phyloP scores from a whole-genome alignment of 2,113 vertebrate species.

The Cottus gobio region DNA sequence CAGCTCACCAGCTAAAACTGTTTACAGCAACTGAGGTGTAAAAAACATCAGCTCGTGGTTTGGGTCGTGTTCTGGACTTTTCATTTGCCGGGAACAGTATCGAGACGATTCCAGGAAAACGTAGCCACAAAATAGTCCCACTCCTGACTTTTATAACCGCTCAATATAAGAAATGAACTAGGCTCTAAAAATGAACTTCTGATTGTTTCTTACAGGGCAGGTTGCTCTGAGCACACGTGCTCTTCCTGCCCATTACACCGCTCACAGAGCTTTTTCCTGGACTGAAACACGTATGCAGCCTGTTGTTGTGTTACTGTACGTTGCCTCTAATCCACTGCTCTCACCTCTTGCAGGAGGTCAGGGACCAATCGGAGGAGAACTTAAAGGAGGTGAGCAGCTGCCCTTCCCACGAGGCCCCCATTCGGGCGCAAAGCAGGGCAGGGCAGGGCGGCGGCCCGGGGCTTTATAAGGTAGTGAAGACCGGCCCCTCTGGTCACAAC shows the following conservation, averaged over 20 bases:
- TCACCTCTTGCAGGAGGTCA: conserved; percentile 93
- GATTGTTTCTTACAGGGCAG: not conserved
- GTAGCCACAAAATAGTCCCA: not conserved
- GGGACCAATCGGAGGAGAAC: conserved; percentile 93
- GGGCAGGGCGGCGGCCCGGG: conserved; percentile 96
- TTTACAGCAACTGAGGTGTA: not conserved
- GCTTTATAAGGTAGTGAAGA: conserved; percentile 99
- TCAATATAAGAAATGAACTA: not conserved
- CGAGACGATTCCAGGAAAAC: not conserved
- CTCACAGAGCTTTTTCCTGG: not conserved
- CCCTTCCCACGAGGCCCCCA: conserved; percentile 92
- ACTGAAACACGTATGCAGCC: conserved; percentile 11
- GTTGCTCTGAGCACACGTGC: not conserved
- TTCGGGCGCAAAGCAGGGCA: conserved; percentile 90
- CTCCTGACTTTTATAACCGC: not conserved
- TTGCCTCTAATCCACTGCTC: conserved; percentile 68
- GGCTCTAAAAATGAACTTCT: not conserved
- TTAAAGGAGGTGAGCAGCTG: conserved; percentile 95
- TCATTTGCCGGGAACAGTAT: not conserved
- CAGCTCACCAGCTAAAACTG: not conserved
- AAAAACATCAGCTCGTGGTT: not conserved
- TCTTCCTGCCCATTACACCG: not conserved
- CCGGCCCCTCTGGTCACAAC: conserved; percentile 99
- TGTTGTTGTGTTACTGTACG: conserved; percentile 6
- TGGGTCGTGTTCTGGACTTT: not conserved